Evolutionary conservation across 1,140 invertebrate genomes (phyloP), one percentile per base, ranked within the genome.

Genomic region (Calephelis nemesis): DNA sequence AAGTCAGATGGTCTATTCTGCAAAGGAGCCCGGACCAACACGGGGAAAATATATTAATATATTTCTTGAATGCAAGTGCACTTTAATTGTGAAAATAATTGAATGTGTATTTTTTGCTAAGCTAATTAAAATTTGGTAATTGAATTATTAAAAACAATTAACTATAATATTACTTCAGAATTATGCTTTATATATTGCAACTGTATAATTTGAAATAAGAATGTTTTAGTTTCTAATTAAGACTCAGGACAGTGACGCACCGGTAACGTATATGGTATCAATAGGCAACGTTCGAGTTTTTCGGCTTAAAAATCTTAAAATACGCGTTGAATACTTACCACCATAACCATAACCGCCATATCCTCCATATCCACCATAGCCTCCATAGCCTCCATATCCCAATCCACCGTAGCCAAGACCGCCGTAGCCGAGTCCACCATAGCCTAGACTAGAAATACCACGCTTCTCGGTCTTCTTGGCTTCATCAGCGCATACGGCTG

Each of bases 381-480:
- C 77, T 0, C 78, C 69, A 47, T 82, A 82, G 13, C 80, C 81
- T 0, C 70, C 79, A 47, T 74, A 72, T 7, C 81, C 81, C 8
- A 70, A 52, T 11, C 77, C 78, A n/a, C 71, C 67, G 63, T 77
- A 76, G 45, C 82, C 83, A 4, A 77, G 62, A 15, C 84, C 82
- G 13, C 77, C 70, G 62, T 87, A 86, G 7, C 84, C 83, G 4
- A 79, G 63, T 15, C 77, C 78, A 42, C 82, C 82, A 50, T 86
- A 84, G 39, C 87, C 84, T 0, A 90, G 77, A n/a, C 82, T 76
- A n/a, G 73, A 54, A 0, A 90, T 72, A 39, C 87, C 85, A 40
- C 87, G 83, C 71, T 90, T 90, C 62, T 90, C 87, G 50, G 85
- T 87, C 74, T 87, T 87, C 75, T 88, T 90, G 15, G 78, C 85